These are phyloP conservation scores for Coremacera marginata DNA, from an alignment of 2,888 invertebrate species.

Conservation along the genomic window DNA sequence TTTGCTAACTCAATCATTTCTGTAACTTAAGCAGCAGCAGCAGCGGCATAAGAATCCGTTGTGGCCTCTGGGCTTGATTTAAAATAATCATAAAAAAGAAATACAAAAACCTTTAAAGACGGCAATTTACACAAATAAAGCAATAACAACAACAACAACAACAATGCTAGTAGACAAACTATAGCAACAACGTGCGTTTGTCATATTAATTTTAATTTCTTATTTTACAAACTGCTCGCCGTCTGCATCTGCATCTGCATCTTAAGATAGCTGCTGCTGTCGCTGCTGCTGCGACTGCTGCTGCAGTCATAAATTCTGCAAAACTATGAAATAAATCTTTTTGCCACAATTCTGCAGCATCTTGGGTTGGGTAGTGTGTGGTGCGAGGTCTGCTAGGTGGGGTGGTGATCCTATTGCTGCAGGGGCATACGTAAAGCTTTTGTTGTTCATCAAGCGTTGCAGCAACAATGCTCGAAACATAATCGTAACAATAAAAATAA, in stretches of 20 bases:
- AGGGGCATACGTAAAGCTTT: background rate
- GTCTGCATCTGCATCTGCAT: background rate
- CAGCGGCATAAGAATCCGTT: background rate
- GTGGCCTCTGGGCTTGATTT: background rate
- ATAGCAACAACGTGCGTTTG: conserved; percentile 52
- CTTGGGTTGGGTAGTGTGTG: background rate
- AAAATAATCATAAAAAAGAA: conserved; percentile 47
- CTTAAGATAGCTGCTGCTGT: background rate
- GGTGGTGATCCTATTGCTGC: background rate
- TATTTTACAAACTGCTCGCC: conserved; percentile 50
- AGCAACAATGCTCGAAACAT: background rate
- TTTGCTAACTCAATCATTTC: conserved; percentile 21
- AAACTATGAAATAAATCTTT: conserved; percentile 64
- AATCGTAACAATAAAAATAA: conserved; percentile 24
- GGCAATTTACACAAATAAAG: background rate
- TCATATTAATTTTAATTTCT: conserved; percentile 65
- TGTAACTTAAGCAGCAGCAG: background rate
- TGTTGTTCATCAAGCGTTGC: conserved; percentile 3
- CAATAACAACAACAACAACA: conserved; percentile 8
- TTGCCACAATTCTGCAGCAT: conserved; percentile 55
- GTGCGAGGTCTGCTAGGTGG: background rate
- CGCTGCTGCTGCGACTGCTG: background rate
- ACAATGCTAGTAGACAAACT: background rate
- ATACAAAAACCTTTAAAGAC: background rate
- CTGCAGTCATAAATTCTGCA: conserved; percentile 60